Evolutionary conservation across 2,113 vertebrate genomes (phyloP), one percentile per base, ranked within the genome.

Genomic region (Hippoglossus stenolepis): DNA sequence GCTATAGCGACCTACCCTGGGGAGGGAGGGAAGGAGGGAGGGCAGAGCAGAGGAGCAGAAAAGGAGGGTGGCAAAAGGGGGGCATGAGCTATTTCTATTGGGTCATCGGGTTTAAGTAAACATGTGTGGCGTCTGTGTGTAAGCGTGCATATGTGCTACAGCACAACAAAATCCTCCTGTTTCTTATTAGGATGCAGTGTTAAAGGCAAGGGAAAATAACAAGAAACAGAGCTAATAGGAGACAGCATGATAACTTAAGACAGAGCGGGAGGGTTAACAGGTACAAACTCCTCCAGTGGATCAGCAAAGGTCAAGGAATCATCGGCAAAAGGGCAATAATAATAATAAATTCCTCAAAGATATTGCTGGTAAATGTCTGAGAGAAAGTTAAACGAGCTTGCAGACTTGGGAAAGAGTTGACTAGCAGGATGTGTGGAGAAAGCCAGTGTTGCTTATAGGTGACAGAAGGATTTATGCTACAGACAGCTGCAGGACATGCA

Each of bases 401-500:
- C 47, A 45, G 62, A 74, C 35, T 12, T 72, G 31, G 53, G 24
- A 73, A 40, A 74, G 73, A 80, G 64, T 73, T 70, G 83, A 75
- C 57, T 65, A 85, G 63, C 49, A 73, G 45, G 61, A 76, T 79
- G 77, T 70, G 54, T 67, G 81, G 79, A 80, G 75, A 83, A 83
- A 31, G 31, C 31, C 31, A 31, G 63, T 80, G 78, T 77, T 82
- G 76, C 78, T 86, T 68, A 51, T 51, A 84, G 70, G 86, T 90
- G 92, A 92, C 91, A 93, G 84, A 65, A 84, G 91, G 87, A 92
- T 93, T 93, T 93, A 92, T 90, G 62, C 87, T 75, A n/a, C 66
- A 64, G 90, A 87, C 88, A 92, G 92, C 92, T 93, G 93, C 86
- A 90, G 80, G 75, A 90, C 73, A 51, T 51, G 17, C 47, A 85